Percentiles rank a stretch among this genome's conserved stretches.
phyloP scores from a whole-genome alignment of 37 sponge, comb jelly and placozoan genomes.

The Cliona cf. orientalis region DNA sequence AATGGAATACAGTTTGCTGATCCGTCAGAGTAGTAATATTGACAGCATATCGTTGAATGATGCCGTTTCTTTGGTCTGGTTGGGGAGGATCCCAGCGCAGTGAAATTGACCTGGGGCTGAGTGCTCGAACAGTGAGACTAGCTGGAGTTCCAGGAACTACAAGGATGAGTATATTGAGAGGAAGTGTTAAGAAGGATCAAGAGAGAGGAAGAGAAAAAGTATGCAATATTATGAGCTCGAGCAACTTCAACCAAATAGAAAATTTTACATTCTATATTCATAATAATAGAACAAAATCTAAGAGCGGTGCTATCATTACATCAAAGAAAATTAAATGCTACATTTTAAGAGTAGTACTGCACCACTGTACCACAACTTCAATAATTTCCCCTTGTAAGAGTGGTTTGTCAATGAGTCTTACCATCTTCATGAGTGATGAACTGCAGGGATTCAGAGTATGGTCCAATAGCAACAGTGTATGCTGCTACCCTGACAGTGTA shows the following conservation, averaged over 20 bases:
- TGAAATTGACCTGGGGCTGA: not conserved
- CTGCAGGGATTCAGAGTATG: not conserved
- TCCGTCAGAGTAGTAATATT: conserved; percentile 18
- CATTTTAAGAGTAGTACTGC: not conserved
- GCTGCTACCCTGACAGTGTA: conserved; percentile 32
- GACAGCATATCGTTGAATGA: conserved; percentile 32
- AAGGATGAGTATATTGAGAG: not conserved
- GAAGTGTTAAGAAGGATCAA: not conserved
- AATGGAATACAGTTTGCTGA: not conserved
- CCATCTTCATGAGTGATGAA: conserved; percentile 4
- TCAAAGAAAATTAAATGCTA: no score
- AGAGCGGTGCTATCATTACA: no score
- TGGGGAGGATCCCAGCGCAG: conserved; percentile 51
- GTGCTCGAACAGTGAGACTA: conserved; percentile 1
- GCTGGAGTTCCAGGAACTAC: conserved; percentile 39
- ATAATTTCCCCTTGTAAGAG: no score
- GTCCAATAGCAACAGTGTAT: conserved; percentile 21
- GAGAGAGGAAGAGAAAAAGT: not conserved
- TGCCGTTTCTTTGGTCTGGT: conserved; percentile 23
- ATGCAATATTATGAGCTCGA: no score
- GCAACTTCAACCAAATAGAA: no score
- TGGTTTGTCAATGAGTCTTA: no score
- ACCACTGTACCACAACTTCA: not conserved
- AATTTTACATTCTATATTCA: no score
- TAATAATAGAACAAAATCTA: no score